Evolutionary conservation across 2,113 vertebrate species (phyloP).

Genomic region (Tragelaphus buxtoni): DNA sequence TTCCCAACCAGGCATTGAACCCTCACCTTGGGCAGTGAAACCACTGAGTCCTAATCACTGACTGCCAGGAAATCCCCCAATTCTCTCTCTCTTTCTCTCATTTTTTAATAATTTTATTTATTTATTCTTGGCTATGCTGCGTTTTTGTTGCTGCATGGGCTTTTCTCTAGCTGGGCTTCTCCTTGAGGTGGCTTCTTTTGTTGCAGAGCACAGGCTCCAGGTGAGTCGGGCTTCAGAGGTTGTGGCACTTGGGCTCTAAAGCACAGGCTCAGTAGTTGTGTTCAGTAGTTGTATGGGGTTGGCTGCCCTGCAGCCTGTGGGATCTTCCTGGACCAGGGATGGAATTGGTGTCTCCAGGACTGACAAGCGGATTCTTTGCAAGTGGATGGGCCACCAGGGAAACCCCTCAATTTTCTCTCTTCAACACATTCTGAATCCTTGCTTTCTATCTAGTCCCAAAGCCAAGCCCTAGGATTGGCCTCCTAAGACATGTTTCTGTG

Average conservation of each 20-base stretch:
- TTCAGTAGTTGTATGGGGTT: background rate
- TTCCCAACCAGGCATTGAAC: background rate
- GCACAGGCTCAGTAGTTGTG: background rate
- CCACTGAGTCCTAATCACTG: background rate
- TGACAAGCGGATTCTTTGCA: background rate
- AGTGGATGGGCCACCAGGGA: background rate
- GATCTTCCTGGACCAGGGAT: background rate
- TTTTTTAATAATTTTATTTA: background rate
- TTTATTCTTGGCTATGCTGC: background rate
- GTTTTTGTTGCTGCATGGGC: background rate
- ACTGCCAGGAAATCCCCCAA: background rate
- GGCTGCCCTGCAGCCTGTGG: background rate
- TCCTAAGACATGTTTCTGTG: background rate
- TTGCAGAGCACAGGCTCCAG: background rate
- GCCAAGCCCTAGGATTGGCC: background rate
- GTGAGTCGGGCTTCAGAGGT: background rate
- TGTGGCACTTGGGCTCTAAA: background rate
- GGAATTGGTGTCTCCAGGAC: rapidly evolving
- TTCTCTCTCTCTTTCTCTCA: background rate
- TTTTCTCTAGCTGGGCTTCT: background rate
- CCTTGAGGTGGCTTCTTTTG: background rate
- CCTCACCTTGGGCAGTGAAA: background rate
- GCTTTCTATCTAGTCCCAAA: background rate
- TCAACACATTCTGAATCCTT: background rate
- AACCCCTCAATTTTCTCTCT: background rate